These are phyloP conservation scores for Larimichthys crocea DNA, from an alignment of 2,113 vertebrate genomes.

Conservation along the genomic window DNA sequence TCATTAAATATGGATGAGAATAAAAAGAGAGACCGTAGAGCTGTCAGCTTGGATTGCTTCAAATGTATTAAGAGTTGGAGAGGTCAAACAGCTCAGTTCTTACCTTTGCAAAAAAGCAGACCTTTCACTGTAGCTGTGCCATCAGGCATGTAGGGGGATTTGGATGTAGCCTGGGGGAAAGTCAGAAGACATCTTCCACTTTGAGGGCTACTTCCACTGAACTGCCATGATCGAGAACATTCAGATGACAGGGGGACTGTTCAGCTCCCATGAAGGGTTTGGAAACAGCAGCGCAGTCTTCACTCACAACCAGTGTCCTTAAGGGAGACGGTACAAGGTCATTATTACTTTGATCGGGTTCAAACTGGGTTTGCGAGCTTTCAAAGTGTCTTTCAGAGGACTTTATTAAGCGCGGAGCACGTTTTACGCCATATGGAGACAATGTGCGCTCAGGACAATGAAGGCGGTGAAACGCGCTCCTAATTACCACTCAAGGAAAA, in stretches of 20 bases:
- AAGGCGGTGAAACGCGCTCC: conserved; percentile 30
- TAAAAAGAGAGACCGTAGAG: not conserved
- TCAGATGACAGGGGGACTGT: conserved; percentile 29
- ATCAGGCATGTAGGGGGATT: conserved; percentile 44
- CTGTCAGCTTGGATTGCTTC: conserved; percentile 1
- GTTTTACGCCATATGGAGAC: conserved; percentile 47
- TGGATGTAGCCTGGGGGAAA: conserved; percentile 36
- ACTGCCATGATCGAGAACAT: conserved; percentile 46
- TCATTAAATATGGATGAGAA: conserved; percentile 50
- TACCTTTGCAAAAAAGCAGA: conserved; percentile 65
- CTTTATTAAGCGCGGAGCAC: conserved; percentile 27
- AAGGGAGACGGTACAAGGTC: not conserved
- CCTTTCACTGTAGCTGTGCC: conserved; percentile 53
- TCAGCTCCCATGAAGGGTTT: conserved; percentile 30
- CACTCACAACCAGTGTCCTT: conserved; percentile 26
- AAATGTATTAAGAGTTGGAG: not conserved
- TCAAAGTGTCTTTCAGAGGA: not conserved
- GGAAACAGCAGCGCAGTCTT: conserved; percentile 15
- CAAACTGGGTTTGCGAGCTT: not conserved
- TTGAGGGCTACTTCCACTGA: conserved; percentile 57
- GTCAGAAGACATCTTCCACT: conserved; percentile 62
- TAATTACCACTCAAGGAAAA: conserved; percentile 34
- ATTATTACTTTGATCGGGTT: not conserved
- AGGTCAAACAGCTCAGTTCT: conserved; percentile 38
- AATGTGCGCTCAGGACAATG: conserved; percentile 40